Percentiles rank a stretch among this genome's conserved stretches.
These are phyloP conservation scores for Julus scanicus DNA, from an alignment of 2,888 invertebrate species.

Conservation along the genomic window DNA sequence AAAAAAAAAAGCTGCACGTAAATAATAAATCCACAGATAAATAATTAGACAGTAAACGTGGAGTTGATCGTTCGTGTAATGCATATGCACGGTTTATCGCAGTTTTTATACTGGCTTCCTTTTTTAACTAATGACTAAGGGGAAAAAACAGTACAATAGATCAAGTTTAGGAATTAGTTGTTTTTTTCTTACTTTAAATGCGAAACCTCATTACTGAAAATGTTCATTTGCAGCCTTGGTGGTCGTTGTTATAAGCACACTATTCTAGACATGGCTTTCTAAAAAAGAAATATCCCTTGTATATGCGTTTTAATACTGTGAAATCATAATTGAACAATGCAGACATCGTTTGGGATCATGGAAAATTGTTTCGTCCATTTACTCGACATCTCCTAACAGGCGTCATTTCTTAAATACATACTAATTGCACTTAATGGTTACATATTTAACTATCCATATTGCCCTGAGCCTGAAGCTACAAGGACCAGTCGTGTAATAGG, in stretches of 20 bases:
- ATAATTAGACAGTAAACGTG: not conserved
- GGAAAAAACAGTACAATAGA: not conserved
- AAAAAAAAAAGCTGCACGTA: constrained; percentile 23
- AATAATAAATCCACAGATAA: constrained; percentile 27
- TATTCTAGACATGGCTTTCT: not conserved
- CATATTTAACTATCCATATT: too few relatives aligned
- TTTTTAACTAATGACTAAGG: constrained; percentile 6
- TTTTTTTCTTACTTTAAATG: not conserved
- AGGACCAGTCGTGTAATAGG: too few relatives aligned
- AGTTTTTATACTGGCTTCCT: not conserved
- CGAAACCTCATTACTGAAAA: constrained; percentile 35
- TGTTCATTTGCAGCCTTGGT: not conserved
- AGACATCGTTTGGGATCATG: too few relatives aligned
- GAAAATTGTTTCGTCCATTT: too few relatives aligned
- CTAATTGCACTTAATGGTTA: too few relatives aligned
- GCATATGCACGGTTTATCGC: not conserved
- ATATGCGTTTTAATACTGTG: not conserved
- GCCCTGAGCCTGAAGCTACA: too few relatives aligned
- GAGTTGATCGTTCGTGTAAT: constrained; percentile 30
- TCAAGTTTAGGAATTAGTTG: constrained; percentile 9
- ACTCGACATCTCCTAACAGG: too few relatives aligned
- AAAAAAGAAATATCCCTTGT: not conserved
- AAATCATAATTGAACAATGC: too few relatives aligned
- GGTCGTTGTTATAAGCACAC: not conserved
- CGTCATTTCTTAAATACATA: too few relatives aligned